Percentiles rank a stretch among this genome's conserved stretches.
Conservation (phyloP, 30 jellyfish, hydroid and myxozoan species). For the Clytia hemisphaerica region DNA sequence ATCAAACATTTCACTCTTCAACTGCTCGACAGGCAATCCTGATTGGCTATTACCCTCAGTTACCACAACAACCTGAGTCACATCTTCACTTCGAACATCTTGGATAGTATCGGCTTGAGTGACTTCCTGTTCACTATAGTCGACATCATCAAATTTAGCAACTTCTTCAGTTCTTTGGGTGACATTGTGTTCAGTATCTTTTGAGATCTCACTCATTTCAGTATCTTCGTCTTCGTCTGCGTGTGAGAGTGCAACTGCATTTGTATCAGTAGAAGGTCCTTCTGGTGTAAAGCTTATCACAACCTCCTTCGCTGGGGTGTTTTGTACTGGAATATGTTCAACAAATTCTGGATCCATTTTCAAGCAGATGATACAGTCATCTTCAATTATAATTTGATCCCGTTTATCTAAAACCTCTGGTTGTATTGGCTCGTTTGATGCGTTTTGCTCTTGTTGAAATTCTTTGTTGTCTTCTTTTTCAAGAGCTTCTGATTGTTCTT, state of each 20-base stretch:
- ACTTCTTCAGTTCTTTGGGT: neutral
- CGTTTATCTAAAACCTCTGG: too few relatives aligned
- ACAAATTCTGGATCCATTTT: neutral
- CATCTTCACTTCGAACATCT: neutral
- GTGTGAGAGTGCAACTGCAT: neutral
- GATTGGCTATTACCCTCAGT: neutral
- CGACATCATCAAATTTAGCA: too few relatives aligned
- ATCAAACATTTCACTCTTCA: constrained; percentile 1
- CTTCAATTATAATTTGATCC: too few relatives aligned
- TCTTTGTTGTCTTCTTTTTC: constrained; percentile 11
- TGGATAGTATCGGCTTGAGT: neutral
- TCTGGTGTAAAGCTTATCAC: neutral
- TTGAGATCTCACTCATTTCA: neutral
- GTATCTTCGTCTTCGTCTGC: neutral
- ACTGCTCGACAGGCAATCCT: neutral
- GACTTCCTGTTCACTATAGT: neutral
- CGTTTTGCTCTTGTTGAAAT: too few relatives aligned
- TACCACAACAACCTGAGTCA: neutral
- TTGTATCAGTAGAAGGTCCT: neutral
- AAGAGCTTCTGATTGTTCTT: neutral
- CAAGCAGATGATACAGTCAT: neutral
- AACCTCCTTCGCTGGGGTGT: neutral
- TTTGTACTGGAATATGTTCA: neutral
- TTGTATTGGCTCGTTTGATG: neutral
- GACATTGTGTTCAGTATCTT: neutral